These are phyloP conservation scores for Conchocele bisecta DNA, from an alignment of 2,888 invertebrate genomes.

Conservation along the genomic window DNA sequence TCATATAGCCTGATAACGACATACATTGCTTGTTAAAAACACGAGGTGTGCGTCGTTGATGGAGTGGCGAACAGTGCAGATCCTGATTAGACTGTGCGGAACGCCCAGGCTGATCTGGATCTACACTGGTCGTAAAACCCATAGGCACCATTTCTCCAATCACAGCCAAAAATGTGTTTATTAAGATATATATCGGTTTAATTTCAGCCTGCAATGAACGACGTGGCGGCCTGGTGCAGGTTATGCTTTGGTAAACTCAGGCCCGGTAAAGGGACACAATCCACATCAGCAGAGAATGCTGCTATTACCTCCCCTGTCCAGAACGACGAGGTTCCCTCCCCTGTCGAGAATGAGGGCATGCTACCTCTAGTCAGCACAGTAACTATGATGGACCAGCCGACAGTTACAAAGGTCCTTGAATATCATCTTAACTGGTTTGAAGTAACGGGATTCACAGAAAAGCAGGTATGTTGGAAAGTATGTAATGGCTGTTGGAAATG, in stretches of 20 bases:
- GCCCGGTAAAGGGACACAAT: slow-evolving; percentile 35
- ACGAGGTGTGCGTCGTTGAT: too few species aligned
- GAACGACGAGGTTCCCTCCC: background rate
- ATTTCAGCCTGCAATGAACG: slow-evolving; percentile 82
- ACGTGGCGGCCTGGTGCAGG: slow-evolving; percentile 84
- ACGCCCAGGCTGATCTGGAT: too few species aligned
- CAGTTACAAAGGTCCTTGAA: slow-evolving; percentile 84
- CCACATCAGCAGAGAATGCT: background rate
- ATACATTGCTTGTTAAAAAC: too few species aligned
- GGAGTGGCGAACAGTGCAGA: too few species aligned
- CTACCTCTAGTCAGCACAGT: slow-evolving; percentile 83
- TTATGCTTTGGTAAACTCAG: slow-evolving; percentile 82
- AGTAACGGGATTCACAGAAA: too few species aligned
- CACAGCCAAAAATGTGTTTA: too few species aligned
- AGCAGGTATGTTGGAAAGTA: background rate
- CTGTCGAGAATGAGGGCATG: slow-evolving; percentile 68
- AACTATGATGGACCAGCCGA: slow-evolving; percentile 83
- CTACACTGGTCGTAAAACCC: too few species aligned
- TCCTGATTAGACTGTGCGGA: too few species aligned
- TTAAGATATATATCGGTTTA: too few species aligned
- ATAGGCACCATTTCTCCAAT: too few species aligned
- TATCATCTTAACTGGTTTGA: slow-evolving; percentile 84
- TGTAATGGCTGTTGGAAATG: background rate
- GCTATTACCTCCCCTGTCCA: background rate
- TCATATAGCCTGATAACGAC: too few species aligned